A percentile compares a stretch with the other conserved stretches of the same genome.
Evolutionary conservation across 2,797 vertebrate species (phyloP).

Genomic region (Gallinago solitaria): DNA sequence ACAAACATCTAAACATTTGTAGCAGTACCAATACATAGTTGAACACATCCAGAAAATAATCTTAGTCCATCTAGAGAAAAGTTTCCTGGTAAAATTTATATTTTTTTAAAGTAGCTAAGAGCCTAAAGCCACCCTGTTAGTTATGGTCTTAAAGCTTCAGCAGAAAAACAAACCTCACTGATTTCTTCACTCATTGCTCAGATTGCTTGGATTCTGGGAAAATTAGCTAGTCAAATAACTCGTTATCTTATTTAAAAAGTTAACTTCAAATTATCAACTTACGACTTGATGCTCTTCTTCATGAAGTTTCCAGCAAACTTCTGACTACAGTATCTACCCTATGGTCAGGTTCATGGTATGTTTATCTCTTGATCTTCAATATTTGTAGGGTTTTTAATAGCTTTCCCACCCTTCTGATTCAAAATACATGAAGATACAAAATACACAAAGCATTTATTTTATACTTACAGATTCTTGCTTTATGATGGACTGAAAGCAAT

Average conservation of each 20-base stretch:
- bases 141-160: background rate
- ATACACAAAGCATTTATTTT: background rate
- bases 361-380: background rate
- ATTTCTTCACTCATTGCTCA: background rate
- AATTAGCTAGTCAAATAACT: background rate
- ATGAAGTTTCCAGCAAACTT: background rate
- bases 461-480: slow-evolving; percentile 92
- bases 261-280: background rate
- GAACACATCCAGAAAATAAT: background rate
- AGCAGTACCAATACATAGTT: background rate
- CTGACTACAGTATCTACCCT: background rate
- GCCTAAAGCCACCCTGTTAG: background rate
- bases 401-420: background rate
- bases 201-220: background rate
- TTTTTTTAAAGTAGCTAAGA: background rate
- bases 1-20: background rate
- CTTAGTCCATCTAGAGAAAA: background rate
- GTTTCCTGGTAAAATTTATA: background rate
- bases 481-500: slow-evolving; percentile 96
- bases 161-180: background rate
- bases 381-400: background rate
- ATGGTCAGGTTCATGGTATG: background rate
- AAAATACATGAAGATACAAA: background rate
- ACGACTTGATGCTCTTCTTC: background rate
- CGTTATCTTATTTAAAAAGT: background rate